phyloP scores from a whole-genome alignment of 1,140 invertebrate genomes.

The Drosophila nasuta region DNA sequence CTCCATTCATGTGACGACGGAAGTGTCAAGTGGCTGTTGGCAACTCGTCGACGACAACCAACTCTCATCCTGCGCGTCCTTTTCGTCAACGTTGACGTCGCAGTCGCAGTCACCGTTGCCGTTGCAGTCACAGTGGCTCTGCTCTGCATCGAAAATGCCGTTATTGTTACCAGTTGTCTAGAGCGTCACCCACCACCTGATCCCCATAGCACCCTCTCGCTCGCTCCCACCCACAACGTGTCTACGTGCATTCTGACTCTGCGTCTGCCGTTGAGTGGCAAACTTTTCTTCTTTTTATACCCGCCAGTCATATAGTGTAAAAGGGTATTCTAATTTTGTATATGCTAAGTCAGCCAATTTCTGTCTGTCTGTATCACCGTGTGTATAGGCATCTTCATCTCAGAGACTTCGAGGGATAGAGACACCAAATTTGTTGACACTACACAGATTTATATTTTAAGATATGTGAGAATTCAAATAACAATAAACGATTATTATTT shows the following conservation, averaged over 20 bases:
- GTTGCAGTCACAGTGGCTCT: constrained; percentile 2
- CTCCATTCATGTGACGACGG: constrained; percentile 82
- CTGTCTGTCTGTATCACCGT: too few relatives aligned
- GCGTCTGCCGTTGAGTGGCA: constrained; percentile 77
- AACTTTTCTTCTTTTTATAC: constrained; percentile 41
- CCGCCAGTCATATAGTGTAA: too few relatives aligned
- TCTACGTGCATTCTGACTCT: constrained; percentile 49
- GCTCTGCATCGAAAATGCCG: constrained; percentile 76
- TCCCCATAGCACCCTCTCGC: constrained; percentile 14
- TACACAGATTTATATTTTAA: too few relatives aligned
- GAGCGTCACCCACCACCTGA: constrained; percentile 27
- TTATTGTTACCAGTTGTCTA: constrained; percentile 82
- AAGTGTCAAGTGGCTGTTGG: constrained; percentile 83
- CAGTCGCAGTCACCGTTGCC: neutral
- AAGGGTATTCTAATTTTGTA: too few relatives aligned
- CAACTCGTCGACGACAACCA: constrained; percentile 78
- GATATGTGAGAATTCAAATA: too few relatives aligned
- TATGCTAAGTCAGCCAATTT: too few relatives aligned
- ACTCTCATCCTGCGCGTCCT: constrained; percentile 69
- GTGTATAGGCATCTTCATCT: too few relatives aligned
- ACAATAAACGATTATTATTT: too few relatives aligned
- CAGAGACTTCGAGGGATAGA: too few relatives aligned
- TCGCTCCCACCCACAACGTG: constrained; percentile 17
- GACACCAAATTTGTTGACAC: too few relatives aligned
- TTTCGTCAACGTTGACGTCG: constrained; percentile 71